A percentile compares a stretch with the other conserved stretches of the same genome.
Conservation (phyloP, 1,140 invertebrate species). For the Globodera rostochiensis region DNA sequence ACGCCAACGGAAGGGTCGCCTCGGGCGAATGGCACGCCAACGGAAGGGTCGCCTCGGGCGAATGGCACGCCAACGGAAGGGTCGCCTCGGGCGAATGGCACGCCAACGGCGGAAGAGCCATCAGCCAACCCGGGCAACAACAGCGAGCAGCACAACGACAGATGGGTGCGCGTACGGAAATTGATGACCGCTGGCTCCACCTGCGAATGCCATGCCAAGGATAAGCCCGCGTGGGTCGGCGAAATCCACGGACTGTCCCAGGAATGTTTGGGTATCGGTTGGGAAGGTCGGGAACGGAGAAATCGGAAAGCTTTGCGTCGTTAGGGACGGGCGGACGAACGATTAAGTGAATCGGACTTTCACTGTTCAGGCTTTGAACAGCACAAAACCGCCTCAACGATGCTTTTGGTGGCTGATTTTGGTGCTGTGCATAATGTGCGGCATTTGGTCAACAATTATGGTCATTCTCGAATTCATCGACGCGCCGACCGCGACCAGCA, state of each 20-base stretch:
- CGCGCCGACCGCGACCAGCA: constrained; percentile 62
- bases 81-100: too few relatives aligned
- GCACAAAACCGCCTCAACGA: constrained; percentile 44
- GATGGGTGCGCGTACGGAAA: neutral
- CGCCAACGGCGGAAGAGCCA: too few relatives aligned
- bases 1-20: too few relatives aligned
- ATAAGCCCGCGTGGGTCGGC: constrained; percentile 62
- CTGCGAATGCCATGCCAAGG: constrained; percentile 56
- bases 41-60: too few relatives aligned
- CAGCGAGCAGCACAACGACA: neutral
- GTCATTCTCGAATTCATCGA: constrained; percentile 60
- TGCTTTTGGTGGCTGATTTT: constrained; percentile 59
- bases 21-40: too few relatives aligned
- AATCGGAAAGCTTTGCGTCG: neutral
- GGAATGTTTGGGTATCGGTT: constrained; percentile 28
- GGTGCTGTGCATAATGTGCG: constrained; percentile 50
- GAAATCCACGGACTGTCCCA: constrained; percentile 61
- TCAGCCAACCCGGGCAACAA: neutral
- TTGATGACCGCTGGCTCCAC: constrained; percentile 5
- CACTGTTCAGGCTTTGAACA: constrained; percentile 49
- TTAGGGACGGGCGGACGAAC: too few relatives aligned
- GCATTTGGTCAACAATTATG: constrained; percentile 49
- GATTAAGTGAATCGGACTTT: neutral
- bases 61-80: too few relatives aligned
- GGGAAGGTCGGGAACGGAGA: too few relatives aligned